These are phyloP conservation scores for Rhea americana DNA, from an alignment of 2,113 vertebrate species.

Conservation along the genomic window DNA sequence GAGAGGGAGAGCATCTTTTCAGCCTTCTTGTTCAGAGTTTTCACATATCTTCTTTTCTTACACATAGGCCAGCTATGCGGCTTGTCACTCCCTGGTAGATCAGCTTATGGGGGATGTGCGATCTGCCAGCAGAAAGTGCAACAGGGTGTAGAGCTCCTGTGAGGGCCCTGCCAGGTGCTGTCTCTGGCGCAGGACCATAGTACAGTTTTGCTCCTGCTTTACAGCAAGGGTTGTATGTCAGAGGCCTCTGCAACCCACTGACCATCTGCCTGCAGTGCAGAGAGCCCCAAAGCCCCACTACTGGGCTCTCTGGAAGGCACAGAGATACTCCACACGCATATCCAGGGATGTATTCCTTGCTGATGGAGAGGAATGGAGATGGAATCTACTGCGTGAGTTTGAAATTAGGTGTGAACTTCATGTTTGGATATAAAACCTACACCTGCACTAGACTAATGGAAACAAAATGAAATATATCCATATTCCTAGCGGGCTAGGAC, in stretches of 20 bases:
- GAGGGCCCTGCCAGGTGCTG: neutral
- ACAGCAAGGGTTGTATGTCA: neutral
- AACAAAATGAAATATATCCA: neutral
- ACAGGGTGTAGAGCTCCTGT: neutral
- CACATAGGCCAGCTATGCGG: neutral
- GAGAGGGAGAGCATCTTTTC: neutral
- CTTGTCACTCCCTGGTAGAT: rapidly evolving
- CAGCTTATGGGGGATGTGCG: rapidly evolving
- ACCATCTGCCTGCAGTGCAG: neutral
- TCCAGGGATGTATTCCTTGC: neutral
- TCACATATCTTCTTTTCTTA: neutral
- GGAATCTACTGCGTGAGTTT: neutral
- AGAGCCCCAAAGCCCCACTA: neutral
- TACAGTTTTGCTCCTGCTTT: neutral
- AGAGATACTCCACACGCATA: neutral
- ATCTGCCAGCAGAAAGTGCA: neutral
- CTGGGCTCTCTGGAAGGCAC: neutral
- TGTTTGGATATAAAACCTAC: neutral
- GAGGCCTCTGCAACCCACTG: neutral
- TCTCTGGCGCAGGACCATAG: neutral
- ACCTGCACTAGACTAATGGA: neutral
- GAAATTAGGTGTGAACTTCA: neutral
- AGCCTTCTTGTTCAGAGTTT: neutral
- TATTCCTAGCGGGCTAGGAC: neutral
- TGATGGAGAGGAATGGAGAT: neutral